These are phyloP conservation scores for Ophioninae sp. DNA, from an alignment of 2,888 invertebrate genomes.

Conservation along the genomic window DNA sequence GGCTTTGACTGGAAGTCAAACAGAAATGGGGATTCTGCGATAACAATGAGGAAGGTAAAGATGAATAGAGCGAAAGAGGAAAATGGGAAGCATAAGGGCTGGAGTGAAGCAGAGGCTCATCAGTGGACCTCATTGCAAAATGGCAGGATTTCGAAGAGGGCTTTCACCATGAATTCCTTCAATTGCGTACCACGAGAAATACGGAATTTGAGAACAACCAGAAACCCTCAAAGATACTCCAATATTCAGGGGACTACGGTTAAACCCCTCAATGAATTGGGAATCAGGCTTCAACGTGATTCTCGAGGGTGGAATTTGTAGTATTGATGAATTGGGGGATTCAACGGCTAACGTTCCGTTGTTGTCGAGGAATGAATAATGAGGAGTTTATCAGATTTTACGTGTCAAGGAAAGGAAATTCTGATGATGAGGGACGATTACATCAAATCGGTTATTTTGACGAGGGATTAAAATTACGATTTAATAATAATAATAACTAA, in stretches of 20 bases:
- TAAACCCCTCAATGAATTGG: constrained; percentile 4
- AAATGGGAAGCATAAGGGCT: background rate
- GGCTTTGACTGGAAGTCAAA: constrained; percentile 20
- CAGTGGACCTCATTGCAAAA: constrained; percentile 10
- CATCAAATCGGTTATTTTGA: no score
- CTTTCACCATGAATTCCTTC: constrained; percentile 21
- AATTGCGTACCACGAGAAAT: constrained; percentile 23
- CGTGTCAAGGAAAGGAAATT: no score
- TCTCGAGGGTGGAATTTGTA: background rate
- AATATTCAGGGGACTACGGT: background rate
- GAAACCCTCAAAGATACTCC: background rate
- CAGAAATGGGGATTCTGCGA: background rate
- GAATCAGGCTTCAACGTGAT: constrained; percentile 13
- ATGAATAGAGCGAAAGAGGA: constrained; percentile 23
- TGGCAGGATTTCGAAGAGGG: constrained; percentile 9
- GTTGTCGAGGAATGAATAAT: background rate
- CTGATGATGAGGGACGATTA: no score
- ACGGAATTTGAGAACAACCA: constrained; percentile 1
- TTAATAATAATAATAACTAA: no score
- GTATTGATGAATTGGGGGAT: background rate
- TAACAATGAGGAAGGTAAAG: constrained; percentile 3
- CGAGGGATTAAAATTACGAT: no score
- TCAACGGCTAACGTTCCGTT: constrained; percentile 16
- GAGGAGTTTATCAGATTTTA: no score
- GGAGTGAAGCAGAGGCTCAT: background rate